Base-by-base conservation (phyloP, 1,140 invertebrate species). In the Leptonema lineaticorne region DNA sequence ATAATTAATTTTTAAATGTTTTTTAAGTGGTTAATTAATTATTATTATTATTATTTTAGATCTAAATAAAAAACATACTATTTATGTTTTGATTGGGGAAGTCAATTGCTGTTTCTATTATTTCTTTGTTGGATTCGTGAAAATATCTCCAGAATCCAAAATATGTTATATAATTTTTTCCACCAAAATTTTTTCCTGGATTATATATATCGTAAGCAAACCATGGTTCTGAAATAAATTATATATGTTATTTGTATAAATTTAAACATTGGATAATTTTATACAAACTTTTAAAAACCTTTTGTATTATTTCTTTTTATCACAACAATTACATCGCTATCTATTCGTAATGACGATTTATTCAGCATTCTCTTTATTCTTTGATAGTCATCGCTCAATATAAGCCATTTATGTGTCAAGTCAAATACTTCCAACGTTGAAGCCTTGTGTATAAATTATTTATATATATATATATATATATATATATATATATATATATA, bases 191-290 rank as follows among this genome's bases (percentile, higher is more conserved):
- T 2, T 63, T 41, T 26, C 71, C 65, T 4, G 68, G 64, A 37
- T 68, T 73, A 59, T 73, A 69, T 41, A 70, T 8, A 62, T 73
- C 71, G 41, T 63, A 70, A 28, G 69, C 24, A 20, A 30, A 50
- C 67, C 67, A 69, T n/a, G 46, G 46, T 53, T 69, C 70, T 72
- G 16, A 60, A 71, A 64, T 16, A 68, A 62, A 45, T 18, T 18
- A 53, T 28, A 28, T 28, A 58, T 20, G 9, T 20, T 48, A 63
- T 46, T 48, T 24, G 1, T 33, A n/a, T n/a, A n/a, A 20, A 57
- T 20, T 29, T 29, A 57, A 20, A 11, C 22, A 16, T 53, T 33
- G 30, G 30, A 11, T 33, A 33, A 33, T 6, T 6, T 6, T 33
- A 33, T 6, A 33, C 11, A 33, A 33, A 33, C 22, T 14, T 1